Evolutionary conservation across 2,113 vertebrate genomes (phyloP), one percentile per base, ranked within the genome.

Genomic region (Tenebrosternarchus preto): DNA sequence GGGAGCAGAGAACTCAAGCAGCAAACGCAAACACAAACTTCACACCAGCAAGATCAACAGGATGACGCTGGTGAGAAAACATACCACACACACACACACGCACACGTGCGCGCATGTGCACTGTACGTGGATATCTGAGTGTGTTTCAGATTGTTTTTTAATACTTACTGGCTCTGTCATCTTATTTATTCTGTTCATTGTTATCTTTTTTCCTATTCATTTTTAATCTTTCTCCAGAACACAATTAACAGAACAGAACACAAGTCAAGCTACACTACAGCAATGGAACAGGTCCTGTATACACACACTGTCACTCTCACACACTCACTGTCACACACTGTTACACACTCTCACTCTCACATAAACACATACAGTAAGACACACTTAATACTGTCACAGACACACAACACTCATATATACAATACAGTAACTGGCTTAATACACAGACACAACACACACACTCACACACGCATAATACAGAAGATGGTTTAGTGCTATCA

Each of bases 1-100:
- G 90, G 94, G 93, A 92, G 94, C 93, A 90, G 94, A 95, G 92
- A 95, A 94, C 89, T 93, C 91, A 87, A n/a, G 92, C 92, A 76
- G 93, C 93, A 83, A 92, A n/a, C n/a, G n/a, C n/a, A n/a, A 93
- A 71, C 92, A 92, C 82, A 93, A 94, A 85, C 94, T 94, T 92
- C 93, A 93, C 84, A 94, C 92, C 89, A 94, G 86, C 91, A 94
- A 95, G 87, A 95, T 92, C 88, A 94, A 85, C 92, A 93, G 91
- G 91, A 80, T 89, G 90, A 87, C 91, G 85, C 91, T 95, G 87
- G 95, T 96, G 92, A 87, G 92, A 74, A 63, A 56, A 73, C 20
- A 15, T 19, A 22, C 0, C 27, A 2, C 6, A n/a, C n/a, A n/a
- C n/a, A n/a, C n/a, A n/a, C n/a, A n/a, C n/a, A n/a, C n/a, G n/a